Base-by-base conservation (phyloP, 2,797 vertebrate species). In the Adrianichthys oophorus region DNA sequence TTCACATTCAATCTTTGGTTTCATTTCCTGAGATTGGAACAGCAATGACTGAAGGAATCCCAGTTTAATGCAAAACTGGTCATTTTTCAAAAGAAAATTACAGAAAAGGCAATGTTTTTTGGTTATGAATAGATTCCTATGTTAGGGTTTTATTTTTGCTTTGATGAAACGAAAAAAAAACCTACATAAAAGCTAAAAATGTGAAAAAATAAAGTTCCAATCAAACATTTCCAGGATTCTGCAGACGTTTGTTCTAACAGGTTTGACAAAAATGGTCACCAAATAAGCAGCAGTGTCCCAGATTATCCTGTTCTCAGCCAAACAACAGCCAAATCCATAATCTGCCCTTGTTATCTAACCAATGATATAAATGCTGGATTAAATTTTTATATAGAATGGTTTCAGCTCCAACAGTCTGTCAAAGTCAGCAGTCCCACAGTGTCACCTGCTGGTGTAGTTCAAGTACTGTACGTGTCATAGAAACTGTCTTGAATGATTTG, bases 361-460 rank as follows among this genome's bases (percentile, higher is more conserved):
- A 60, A 1, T 45, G 52, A 68, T 40, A 16, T 19, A 5, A n/a
- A 23, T 16, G 65, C 19, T 4, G 23, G 60, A 45, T 45, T 26
- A 48, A 7, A 8, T 4, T 48, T 45, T 12, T 8, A 41, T 53
- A 41, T 13, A 6, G 4, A 4, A 56, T 15, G 15, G 18, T 16
- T 41, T 37, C 12, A n/a, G 16, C 45, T 21, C 37, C 54, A 42
- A 29, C 56, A 46, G 44, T 15, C 19, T 21, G 4, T 24, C 47
- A 15, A 42, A 4, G 46, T 40, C 4, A 40, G 19, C 41, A 54
- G 52, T 29, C 51, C 41, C 63, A 78, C 61, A 70, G 67, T 63
- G 62, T 77, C 83, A 75, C 71, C 86, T 87, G 72, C 62, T 76
- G 87, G 14, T 68, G 7, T 0, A 48, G 10, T 10, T 17, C 3